Conservation (phyloP, 2,113 vertebrate genomes). For the Colinus virginianus region DNA sequence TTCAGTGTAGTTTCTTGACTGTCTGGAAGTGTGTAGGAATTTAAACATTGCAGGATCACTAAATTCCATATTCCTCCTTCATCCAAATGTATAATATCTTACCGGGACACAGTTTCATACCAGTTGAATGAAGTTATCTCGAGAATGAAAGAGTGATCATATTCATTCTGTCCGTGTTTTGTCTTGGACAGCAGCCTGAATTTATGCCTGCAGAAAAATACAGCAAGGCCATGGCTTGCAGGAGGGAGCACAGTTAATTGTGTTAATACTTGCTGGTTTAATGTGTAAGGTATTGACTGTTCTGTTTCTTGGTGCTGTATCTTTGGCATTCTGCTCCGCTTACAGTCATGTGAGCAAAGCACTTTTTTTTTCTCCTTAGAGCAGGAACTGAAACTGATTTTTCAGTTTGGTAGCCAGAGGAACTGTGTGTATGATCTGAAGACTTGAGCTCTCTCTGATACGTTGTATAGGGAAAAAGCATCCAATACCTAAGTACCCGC, state of each 20-base stretch:
- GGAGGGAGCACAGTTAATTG: rapidly evolving
- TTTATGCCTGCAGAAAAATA: rapidly evolving
- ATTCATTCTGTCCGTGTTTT: neutral
- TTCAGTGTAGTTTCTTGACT: neutral
- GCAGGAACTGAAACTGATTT: neutral
- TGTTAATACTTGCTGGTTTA: neutral
- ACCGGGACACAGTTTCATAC: neutral
- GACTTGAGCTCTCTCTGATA: neutral
- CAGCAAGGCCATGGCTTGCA: neutral
- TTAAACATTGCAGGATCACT: neutral
- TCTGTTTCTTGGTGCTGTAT: neutral
- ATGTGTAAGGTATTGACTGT: neutral
- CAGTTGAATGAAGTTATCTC: neutral
- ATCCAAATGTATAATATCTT: neutral
- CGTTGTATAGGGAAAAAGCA: neutral
- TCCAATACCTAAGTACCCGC: neutral
- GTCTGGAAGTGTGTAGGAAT: neutral
- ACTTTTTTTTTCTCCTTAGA: neutral
- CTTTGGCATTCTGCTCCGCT: neutral
- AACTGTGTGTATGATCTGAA: neutral
- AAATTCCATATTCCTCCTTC: neutral
- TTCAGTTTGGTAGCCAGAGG: neutral
- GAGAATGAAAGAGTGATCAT: rapidly evolving
- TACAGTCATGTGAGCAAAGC: neutral
- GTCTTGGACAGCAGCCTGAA: rapidly evolving